Evolutionary conservation across 2,797 vertebrate species (phyloP).

Genomic region (Delichon dasypus): DNA sequence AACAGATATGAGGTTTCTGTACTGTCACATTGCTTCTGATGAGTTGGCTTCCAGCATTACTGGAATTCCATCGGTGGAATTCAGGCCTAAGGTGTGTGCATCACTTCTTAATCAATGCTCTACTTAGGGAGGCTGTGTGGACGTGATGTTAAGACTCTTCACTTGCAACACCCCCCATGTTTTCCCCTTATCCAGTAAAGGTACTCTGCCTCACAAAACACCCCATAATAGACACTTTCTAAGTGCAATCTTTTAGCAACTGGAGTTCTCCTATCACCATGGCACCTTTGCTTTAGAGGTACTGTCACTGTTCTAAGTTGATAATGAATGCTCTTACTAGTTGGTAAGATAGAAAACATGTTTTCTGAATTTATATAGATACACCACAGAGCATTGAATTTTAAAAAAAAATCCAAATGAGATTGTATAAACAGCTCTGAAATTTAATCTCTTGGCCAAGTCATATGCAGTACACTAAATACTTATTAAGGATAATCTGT

Average conservation of each 20-base stretch:
- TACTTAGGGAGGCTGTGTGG: background rate
- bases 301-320: background rate
- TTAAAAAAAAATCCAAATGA: background rate
- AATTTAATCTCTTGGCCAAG: slow-evolving; percentile 30
- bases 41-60: background rate
- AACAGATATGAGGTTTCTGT: background rate
- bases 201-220: background rate
- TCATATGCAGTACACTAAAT: slow-evolving; percentile 25
- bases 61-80: background rate
- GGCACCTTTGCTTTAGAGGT: background rate
- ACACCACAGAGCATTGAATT: background rate
- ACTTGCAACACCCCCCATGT: background rate
- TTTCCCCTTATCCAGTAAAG: background rate
- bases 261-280: background rate
- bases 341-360: background rate
- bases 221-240: background rate
- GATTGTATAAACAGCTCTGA: background rate
- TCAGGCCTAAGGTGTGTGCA: rapidly evolving
- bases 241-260: background rate
- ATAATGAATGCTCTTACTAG: background rate
- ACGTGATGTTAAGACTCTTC: background rate
- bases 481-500: slow-evolving; percentile 59
- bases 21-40: background rate
- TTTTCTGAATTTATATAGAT: background rate
- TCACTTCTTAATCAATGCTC: background rate